A percentile compares a stretch with the other conserved stretches of the same genome.
phyloP scores from a whole-genome alignment of 2,888 invertebrate species.

The Coremacera marginata region DNA sequence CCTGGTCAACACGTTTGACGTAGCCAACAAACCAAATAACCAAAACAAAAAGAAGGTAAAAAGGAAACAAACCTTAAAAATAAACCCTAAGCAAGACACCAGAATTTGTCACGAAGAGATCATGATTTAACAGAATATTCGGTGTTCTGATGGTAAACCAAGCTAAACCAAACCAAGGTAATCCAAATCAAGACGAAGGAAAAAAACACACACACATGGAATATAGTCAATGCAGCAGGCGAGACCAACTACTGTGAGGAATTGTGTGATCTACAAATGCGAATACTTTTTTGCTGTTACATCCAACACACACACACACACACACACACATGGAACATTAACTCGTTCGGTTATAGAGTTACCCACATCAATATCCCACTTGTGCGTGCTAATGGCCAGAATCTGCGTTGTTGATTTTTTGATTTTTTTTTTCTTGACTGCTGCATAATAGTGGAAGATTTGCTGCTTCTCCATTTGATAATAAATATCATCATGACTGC shows the following conservation, averaged over 20 bases:
- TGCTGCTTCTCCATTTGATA: conserved; percentile 22
- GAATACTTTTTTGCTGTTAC: conserved; percentile 3
- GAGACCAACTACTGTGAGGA: conserved; percentile 36
- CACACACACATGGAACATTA: not conserved
- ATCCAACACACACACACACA: not conserved
- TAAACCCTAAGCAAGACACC: conserved; percentile 56
- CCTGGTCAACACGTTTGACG: conserved; percentile 27
- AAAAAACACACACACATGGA: too few relatives aligned
- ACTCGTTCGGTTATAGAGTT: conserved; percentile 19
- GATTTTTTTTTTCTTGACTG: not conserved
- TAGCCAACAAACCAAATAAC: not conserved
- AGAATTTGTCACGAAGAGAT: conserved; percentile 64
- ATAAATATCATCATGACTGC: conserved; percentile 8
- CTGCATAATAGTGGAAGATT: conserved; percentile 16
- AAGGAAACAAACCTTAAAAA: not conserved
- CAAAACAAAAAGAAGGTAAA: not conserved
- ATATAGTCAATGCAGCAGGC: conserved; percentile 18
- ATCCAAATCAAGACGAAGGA: not conserved
- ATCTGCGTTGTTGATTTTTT: not conserved
- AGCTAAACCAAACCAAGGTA: not conserved
- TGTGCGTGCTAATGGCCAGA: conserved; percentile 50
- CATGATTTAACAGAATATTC: conserved; percentile 53
- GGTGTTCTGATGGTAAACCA: not conserved
- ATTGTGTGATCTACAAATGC: conserved; percentile 37
- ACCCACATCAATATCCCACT: conserved; percentile 45